A percentile compares a stretch with the other conserved stretches of the same genome.
Conservation (phyloP, 1,140 invertebrate genomes). For the Eciton burchellii region DNA sequence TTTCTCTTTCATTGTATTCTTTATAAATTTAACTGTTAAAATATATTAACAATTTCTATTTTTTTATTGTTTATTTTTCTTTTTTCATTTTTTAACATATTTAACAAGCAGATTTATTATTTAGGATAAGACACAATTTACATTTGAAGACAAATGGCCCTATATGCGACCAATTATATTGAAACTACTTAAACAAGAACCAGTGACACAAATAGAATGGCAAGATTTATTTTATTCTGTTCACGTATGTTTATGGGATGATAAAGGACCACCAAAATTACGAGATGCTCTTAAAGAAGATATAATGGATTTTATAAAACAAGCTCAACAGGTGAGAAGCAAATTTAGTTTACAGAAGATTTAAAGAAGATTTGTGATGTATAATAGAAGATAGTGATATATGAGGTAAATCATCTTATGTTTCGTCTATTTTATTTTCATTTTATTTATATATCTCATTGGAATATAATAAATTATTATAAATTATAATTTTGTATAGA, state of each 20-base stretch:
- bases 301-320: constrained; percentile 97
- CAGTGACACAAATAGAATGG: constrained; percentile 97
- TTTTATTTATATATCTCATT: neutral
- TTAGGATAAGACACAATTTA: constrained; percentile 86
- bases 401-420: neutral
- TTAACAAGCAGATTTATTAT: constrained; percentile 23
- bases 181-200: constrained; percentile 96
- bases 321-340: constrained; percentile 91
- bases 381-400: neutral
- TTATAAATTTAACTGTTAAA: neutral
- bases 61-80: neutral
- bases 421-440: neutral
- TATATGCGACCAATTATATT: constrained; percentile 96
- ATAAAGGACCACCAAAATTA: constrained; percentile 96
- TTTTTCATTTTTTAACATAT: neutral
- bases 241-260: constrained; percentile 98
- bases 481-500: constrained; percentile 81
- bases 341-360: no score
- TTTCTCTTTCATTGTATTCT: neutral
- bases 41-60: neutral
- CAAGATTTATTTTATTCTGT: constrained; percentile 98
- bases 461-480: neutral
- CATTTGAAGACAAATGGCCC: constrained; percentile 98
- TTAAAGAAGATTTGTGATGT: no score
- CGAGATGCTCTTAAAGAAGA: constrained; percentile 95